A percentile compares a stretch with the other conserved stretches of the same genome.
phyloP scores from a whole-genome alignment of 2,797 vertebrate genomes.

The Pantherophis alleghaniensis region DNA sequence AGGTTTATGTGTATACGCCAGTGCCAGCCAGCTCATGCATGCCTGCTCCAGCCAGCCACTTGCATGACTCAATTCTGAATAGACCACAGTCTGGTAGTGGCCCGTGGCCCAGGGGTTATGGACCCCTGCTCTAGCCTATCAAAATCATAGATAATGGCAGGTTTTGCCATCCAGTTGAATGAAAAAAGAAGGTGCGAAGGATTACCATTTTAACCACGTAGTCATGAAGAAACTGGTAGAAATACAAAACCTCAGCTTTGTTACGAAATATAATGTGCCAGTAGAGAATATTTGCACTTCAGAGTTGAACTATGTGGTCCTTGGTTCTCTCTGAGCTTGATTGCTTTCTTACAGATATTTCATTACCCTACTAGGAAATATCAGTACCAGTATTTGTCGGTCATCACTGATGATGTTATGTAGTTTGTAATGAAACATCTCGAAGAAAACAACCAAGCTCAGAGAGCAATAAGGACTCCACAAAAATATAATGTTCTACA shows the following conservation, averaged over 20 bases:
- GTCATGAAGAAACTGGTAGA: neutral
- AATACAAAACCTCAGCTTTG: neutral
- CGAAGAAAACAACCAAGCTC: neutral
- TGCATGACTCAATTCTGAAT: too few relatives aligned
- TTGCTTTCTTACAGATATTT: neutral
- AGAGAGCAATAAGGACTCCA: neutral
- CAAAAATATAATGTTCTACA: neutral
- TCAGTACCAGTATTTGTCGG: neutral
- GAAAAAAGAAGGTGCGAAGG: neutral
- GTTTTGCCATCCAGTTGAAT: neutral
- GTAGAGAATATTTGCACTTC: neutral
- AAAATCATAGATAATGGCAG: neutral
- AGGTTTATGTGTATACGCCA: accelerated
- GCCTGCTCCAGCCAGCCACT: too few relatives aligned
- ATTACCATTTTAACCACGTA: neutral
- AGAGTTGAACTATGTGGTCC: neutral
- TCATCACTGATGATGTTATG: neutral
- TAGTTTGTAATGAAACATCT: neutral
- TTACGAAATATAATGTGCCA: neutral
- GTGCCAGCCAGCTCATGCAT: too few relatives aligned
- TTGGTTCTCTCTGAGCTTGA: neutral
- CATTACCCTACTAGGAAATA: neutral
- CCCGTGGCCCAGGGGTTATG: too few relatives aligned
- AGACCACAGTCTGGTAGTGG: too few relatives aligned
- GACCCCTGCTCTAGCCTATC: neutral